Conservation (phyloP, 2,113 vertebrate species). For the Micronisus gabar region DNA sequence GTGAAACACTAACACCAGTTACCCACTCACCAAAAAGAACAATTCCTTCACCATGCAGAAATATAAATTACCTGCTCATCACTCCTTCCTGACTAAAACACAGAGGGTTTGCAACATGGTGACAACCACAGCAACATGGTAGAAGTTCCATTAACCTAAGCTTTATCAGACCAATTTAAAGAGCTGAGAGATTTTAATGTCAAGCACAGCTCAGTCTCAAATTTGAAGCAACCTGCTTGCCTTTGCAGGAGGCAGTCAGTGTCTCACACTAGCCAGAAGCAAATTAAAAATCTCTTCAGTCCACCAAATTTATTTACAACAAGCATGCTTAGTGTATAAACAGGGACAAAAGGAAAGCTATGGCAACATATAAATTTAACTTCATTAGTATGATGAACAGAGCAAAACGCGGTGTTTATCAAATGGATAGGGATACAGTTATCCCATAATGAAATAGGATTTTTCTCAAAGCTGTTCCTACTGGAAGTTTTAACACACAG, state of each 20-base stretch:
- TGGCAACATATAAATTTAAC: neutral
- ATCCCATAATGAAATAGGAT: neutral
- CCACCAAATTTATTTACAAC: neutral
- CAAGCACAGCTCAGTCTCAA: neutral
- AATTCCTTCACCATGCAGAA: neutral
- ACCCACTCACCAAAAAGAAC: neutral
- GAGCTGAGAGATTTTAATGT: neutral
- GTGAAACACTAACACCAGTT: neutral
- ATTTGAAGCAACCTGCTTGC: neutral
- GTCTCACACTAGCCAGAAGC: neutral
- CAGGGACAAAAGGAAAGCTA: neutral
- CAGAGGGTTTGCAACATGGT: neutral
- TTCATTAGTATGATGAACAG: neutral
- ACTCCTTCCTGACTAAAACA: neutral
- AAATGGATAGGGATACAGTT: neutral
- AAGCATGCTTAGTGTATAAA: neutral
- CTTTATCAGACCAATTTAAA: neutral
- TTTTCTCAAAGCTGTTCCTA: neutral
- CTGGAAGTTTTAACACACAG: neutral
- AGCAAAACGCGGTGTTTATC: neutral
- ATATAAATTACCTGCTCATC: neutral
- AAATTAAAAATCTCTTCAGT: neutral
- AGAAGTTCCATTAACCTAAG: neutral
- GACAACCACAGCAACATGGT: rapidly evolving
- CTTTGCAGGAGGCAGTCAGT: neutral